phyloP scores from a whole-genome alignment of 1,140 invertebrate species.

The Aphelenchoides avenae region DNA sequence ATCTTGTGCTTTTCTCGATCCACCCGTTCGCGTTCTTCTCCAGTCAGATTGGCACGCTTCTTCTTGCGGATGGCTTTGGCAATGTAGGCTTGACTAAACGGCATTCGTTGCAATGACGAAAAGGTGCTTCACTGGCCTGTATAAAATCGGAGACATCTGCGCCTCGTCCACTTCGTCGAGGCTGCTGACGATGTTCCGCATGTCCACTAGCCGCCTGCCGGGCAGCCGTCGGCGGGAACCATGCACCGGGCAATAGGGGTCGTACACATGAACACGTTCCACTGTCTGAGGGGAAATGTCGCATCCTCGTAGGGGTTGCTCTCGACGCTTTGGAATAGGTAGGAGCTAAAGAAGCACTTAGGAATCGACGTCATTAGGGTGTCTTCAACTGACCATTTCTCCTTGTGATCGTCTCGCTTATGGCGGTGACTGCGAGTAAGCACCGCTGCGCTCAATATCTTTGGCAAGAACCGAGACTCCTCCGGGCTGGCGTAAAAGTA shows the following conservation, averaged over 20 bases:
- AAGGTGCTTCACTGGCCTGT: constrained; percentile 14
- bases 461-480: constrained; percentile 19
- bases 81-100: constrained; percentile 50
- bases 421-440: constrained; percentile 1
- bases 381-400: constrained; percentile 37
- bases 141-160: constrained; percentile 38
- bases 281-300: no score
- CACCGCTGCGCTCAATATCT: constrained; percentile 8
- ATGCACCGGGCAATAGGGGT: constrained; percentile 56
- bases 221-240: constrained; percentile 39
- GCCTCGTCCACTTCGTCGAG: constrained; percentile 41
- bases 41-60: constrained; percentile 41
- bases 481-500: constrained; percentile 9
- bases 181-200: constrained; percentile 47
- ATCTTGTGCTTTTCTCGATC: constrained; percentile 51
- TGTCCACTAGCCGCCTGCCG: constrained; percentile 42
- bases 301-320: constrained; percentile 32
- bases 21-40: constrained; percentile 32
- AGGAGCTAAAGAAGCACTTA: constrained; percentile 40
- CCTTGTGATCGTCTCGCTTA: constrained; percentile 7
- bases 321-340: constrained; percentile 45
- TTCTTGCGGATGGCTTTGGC: constrained; percentile 54
- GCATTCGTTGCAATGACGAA: not conserved
- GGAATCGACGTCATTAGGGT: not conserved
- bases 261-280: constrained; percentile 47